These are phyloP conservation scores for Machimus atricapillus DNA, from an alignment of 2,888 invertebrate genomes.

Conservation along the genomic window DNA sequence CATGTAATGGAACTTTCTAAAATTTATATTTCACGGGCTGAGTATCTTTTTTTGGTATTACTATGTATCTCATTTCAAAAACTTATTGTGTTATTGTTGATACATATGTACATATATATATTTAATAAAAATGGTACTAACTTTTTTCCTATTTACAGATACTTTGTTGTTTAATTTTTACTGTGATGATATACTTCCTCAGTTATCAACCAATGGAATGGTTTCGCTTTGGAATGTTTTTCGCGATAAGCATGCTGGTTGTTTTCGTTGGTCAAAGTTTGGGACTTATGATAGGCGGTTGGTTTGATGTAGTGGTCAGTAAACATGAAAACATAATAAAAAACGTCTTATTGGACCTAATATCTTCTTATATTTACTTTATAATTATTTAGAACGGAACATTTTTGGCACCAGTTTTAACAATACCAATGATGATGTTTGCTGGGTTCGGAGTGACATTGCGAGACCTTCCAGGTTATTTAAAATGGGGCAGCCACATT, in stretches of 20 bases:
- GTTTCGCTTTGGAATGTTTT: conserved; percentile 83
- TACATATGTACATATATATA: not conserved
- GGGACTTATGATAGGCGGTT: conserved; percentile 90
- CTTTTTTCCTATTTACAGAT: conserved; percentile 62
- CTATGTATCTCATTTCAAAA: not conserved
- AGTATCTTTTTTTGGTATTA: not conserved
- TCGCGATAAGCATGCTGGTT: conserved; percentile 79
- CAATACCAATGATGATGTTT: conserved; percentile 96
- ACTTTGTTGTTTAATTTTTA: conserved; percentile 74
- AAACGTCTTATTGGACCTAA: not conserved
- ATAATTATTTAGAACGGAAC: conserved; percentile 82
- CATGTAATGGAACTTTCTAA: too few species aligned
- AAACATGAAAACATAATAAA: conserved; percentile 25
- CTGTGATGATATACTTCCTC: conserved; percentile 83
- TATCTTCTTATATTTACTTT: not conserved
- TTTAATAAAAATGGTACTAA: not conserved
- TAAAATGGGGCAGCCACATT: conserved; percentile 90
- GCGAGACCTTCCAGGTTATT: conserved; percentile 81
- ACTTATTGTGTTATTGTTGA: not conserved
- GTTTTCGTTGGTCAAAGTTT: conserved; percentile 92
- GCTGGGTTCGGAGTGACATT: conserved; percentile 94
- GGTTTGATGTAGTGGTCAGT: conserved; percentile 84
- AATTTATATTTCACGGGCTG: too few species aligned
- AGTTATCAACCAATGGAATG: conserved; percentile 87
- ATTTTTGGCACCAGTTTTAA: conserved; percentile 89